Conservation (phyloP, 2,797 vertebrate species). For the Pseudocheirus occidentalis region DNA sequence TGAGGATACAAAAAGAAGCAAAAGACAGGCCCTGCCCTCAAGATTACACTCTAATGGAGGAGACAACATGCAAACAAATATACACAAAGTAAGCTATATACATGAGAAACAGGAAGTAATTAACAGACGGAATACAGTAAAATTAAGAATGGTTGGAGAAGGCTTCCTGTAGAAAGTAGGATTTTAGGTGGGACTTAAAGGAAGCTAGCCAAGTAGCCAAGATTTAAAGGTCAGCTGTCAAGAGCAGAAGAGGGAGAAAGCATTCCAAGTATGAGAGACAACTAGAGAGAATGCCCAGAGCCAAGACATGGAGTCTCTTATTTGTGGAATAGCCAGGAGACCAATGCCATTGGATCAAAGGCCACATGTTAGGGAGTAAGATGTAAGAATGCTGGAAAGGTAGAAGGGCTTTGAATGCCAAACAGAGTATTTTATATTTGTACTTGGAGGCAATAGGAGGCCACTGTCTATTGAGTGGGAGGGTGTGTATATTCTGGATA, state of each 20-base stretch:
- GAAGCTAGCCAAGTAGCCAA: background rate
- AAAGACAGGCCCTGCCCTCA: background rate
- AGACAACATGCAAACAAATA: background rate
- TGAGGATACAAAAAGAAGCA: background rate
- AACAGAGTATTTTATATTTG: background rate
- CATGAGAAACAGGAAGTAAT: background rate
- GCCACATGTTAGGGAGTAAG: background rate
- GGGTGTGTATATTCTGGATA: no score
- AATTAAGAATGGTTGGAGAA: background rate
- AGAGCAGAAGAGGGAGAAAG: background rate
- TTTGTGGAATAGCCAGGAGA: background rate
- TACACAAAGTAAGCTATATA: background rate
- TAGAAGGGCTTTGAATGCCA: background rate
- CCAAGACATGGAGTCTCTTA: background rate
- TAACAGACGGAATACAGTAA: background rate
- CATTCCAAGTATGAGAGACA: background rate
- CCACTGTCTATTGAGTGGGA: background rate
- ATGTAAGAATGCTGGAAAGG: background rate
- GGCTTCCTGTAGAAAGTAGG: background rate
- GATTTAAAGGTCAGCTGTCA: background rate
- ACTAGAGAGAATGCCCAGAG: background rate
- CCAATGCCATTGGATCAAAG: background rate
- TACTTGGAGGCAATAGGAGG: background rate
- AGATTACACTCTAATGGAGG: background rate
- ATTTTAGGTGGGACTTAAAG: background rate